These are phyloP conservation scores for Ctenochaetus hawaiiensis DNA, from an alignment of 2,797 vertebrate genomes.

Conservation along the genomic window DNA sequence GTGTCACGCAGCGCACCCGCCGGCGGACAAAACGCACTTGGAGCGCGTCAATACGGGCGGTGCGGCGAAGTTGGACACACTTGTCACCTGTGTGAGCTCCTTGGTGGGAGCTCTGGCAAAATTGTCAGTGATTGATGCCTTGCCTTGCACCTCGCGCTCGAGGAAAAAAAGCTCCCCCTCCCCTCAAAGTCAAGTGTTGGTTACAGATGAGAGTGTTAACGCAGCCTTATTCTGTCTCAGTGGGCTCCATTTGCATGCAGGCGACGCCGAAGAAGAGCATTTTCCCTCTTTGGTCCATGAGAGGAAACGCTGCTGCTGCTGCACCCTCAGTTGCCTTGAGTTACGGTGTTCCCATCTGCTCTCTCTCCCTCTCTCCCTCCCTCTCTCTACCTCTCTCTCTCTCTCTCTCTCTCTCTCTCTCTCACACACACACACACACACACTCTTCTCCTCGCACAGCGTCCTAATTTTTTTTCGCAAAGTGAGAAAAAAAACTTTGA, in stretches of 20 bases:
- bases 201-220: constrained; percentile 20
- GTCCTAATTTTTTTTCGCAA: constrained; percentile 60
- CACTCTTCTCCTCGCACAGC: constrained; percentile 11
- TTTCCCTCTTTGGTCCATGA: constrained; percentile 35
- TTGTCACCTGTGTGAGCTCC: constrained; percentile 71
- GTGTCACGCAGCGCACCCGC: constrained; percentile 36
- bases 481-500: constrained; percentile 44
- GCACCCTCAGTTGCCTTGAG: constrained; percentile 60
- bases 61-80: constrained; percentile 57
- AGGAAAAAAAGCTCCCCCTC: constrained; percentile 13
- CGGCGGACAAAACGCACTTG: constrained; percentile 35
- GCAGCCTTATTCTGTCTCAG: constrained; percentile 29
- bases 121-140: constrained; percentile 11
- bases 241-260: constrained; percentile 56
- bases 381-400: constrained; percentile 15
- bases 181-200: constrained; percentile 30
- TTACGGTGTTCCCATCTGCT: constrained; percentile 55
- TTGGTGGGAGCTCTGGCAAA: constrained; percentile 17
- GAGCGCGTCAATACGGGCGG: constrained; percentile 28
- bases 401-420: background rate
- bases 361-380: constrained; percentile 23
- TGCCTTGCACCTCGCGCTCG: background rate
- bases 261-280: constrained; percentile 41
- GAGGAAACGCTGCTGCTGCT: constrained; percentile 43
- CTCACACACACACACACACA: constrained; percentile 8